Percentiles rank a stretch among this genome's conserved stretches.
Evolutionary conservation across 2,888 invertebrate genomes (phyloP).

Genomic region (Cinara cedri): DNA sequence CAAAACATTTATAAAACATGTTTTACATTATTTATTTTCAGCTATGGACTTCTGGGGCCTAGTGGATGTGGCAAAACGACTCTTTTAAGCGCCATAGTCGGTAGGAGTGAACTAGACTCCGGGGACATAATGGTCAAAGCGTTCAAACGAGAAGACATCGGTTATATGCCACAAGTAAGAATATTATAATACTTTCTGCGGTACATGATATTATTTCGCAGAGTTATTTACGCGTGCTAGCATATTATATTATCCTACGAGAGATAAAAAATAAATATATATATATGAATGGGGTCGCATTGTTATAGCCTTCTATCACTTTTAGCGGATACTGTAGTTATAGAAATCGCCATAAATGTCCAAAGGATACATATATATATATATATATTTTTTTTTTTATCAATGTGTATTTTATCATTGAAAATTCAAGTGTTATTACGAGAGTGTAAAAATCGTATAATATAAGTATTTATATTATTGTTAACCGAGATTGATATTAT

Average conservation of each 20-base stretch:
- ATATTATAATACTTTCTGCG: too few relatives aligned
- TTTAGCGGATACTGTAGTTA: neutral
- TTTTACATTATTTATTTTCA: constrained; percentile 60
- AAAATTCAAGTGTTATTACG: constrained; percentile 4
- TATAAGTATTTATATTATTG: neutral
- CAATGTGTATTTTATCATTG: constrained; percentile 8
- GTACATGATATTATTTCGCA: too few relatives aligned
- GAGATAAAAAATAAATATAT: constrained; percentile 11
- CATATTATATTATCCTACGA: neutral
- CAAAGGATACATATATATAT: neutral
- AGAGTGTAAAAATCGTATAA: neutral
- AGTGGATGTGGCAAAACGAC: constrained; percentile 69
- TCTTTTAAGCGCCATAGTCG: constrained; percentile 65
- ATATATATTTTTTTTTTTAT: neutral
- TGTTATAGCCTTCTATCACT: neutral
- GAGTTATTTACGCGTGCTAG: too few relatives aligned
- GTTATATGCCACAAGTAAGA: constrained; percentile 68
- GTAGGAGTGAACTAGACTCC: constrained; percentile 64
- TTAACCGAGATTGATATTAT: constrained; percentile 2
- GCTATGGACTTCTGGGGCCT: constrained; percentile 67
- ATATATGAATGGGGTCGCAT: neutral
- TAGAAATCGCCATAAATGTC: neutral
- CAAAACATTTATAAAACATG: too few relatives aligned
- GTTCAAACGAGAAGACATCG: constrained; percentile 61
- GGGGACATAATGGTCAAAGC: constrained; percentile 65